These are phyloP conservation scores for Cnemophilus loriae DNA, from an alignment of 2,113 vertebrate species.

Conservation along the genomic window DNA sequence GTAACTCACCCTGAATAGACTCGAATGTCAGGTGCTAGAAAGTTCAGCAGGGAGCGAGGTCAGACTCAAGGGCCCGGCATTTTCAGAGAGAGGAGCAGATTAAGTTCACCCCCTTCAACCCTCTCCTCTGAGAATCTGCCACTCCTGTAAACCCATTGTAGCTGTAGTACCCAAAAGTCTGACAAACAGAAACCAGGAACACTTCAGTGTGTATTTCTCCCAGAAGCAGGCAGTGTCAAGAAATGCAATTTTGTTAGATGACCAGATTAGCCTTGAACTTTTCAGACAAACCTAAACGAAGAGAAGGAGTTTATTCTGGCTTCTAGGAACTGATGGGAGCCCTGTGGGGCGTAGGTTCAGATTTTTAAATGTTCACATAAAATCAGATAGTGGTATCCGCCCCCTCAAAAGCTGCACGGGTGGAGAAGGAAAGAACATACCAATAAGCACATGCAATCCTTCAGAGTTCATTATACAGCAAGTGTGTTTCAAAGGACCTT, in stretches of 20 bases:
- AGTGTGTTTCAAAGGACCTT: conserved; percentile 69
- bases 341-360: background rate
- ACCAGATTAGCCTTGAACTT: conserved; percentile 24
- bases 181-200: background rate
- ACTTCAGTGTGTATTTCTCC: background rate
- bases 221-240: background rate
- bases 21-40: background rate
- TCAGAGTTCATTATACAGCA: conserved; percentile 52
- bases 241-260: conserved; percentile 6
- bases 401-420: background rate
- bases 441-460: conserved; percentile 37
- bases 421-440: conserved; percentile 9
- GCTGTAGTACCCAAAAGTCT: background rate
- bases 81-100: conserved; percentile 20
- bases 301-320: conserved; percentile 9
- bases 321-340: background rate
- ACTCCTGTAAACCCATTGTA: background rate
- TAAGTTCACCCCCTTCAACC: conserved; percentile 5
- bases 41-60: conserved; percentile 12
- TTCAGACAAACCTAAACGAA: background rate
- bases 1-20: background rate
- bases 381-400: background rate
- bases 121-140: background rate
- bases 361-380: conserved; percentile 30
- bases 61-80: background rate